phyloP scores from a whole-genome alignment of 2,113 vertebrate species.

The Calonectris borealis region DNA sequence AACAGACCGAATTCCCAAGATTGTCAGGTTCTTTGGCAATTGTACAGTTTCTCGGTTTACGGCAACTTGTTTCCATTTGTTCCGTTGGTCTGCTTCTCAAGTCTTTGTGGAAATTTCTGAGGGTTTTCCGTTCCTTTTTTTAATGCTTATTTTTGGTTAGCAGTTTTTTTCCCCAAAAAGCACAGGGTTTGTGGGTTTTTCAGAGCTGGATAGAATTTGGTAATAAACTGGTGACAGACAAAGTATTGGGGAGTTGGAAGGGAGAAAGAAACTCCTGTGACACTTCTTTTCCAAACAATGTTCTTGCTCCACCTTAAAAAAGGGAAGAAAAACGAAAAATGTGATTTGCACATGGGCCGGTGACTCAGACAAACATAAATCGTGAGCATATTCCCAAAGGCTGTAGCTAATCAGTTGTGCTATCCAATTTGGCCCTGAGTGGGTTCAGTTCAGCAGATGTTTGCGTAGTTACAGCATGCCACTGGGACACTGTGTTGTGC shows the following conservation, averaged over 20 bases:
- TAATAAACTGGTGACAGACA: not conserved
- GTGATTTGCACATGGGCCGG: slow-evolving; percentile 33
- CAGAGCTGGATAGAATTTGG: not conserved
- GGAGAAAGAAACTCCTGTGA: not conserved
- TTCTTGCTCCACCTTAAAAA: slow-evolving; percentile 2
- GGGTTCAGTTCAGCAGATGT: slow-evolving; percentile 52
- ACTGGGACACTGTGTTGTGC: not conserved
- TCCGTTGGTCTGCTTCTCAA: not conserved
- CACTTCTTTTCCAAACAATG: not conserved
- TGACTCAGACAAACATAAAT: slow-evolving; percentile 47
- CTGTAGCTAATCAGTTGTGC: slow-evolving; percentile 23
- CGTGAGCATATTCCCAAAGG: slow-evolving; percentile 1
- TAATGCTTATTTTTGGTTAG: not conserved
- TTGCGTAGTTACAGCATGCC: not conserved
- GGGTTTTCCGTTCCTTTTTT: not conserved
- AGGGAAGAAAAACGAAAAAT: not conserved
- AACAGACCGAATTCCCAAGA: not conserved
- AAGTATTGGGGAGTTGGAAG: not conserved
- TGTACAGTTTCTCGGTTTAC: not conserved
- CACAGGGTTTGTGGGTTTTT: not conserved
- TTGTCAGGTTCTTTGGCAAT: not conserved
- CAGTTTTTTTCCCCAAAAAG: not conserved
- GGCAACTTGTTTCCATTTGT: not conserved
- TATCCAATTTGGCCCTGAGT: slow-evolving; percentile 26
- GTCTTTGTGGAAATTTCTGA: not conserved